These are phyloP conservation scores for Ornithorhynchus anatinus DNA, from an alignment of 2,113 vertebrate species.

Conservation along the genomic window DNA sequence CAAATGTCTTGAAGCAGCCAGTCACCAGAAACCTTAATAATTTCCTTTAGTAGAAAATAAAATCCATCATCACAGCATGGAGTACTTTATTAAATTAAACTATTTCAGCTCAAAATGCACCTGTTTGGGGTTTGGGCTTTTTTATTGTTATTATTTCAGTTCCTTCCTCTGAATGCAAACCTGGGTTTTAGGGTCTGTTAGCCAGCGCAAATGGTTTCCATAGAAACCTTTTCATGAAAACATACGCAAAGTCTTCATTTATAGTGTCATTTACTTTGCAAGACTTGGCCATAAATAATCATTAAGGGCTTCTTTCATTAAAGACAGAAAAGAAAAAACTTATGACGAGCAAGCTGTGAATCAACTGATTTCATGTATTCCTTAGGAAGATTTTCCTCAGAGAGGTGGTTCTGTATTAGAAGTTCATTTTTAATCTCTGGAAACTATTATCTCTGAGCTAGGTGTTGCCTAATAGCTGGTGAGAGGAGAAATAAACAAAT, in stretches of 20 bases:
- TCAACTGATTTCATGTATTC: background rate
- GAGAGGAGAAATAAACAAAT: background rate
- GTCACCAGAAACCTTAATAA: fast-evolving
- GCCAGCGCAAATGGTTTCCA: slow-evolving; percentile 6
- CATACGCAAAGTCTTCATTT: background rate
- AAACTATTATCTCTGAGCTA: background rate
- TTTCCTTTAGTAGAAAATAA: background rate
- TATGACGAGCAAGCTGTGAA: background rate
- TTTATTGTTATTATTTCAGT: slow-evolving; percentile 10
- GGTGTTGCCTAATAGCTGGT: fast-evolving
- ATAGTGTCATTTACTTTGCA: background rate
- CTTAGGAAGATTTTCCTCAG: background rate
- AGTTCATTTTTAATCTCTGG: background rate
- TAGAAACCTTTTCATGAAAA: slow-evolving; percentile 7
- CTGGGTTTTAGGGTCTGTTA: background rate
- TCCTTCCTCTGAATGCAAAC: background rate
- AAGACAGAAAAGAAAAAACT: background rate
- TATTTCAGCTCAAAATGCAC: background rate
- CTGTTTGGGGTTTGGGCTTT: too few species aligned
- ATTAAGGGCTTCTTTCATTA: background rate
- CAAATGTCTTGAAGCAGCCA: background rate
- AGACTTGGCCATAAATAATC: slow-evolving; percentile 1
- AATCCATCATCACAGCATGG: fast-evolving
- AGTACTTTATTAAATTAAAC: background rate
- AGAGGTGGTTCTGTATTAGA: background rate